Percentiles rank a stretch among this genome's conserved stretches.
These are phyloP conservation scores for Todiramphus chloris DNA, from an alignment of 2,113 vertebrate genomes.

Conservation along the genomic window DNA sequence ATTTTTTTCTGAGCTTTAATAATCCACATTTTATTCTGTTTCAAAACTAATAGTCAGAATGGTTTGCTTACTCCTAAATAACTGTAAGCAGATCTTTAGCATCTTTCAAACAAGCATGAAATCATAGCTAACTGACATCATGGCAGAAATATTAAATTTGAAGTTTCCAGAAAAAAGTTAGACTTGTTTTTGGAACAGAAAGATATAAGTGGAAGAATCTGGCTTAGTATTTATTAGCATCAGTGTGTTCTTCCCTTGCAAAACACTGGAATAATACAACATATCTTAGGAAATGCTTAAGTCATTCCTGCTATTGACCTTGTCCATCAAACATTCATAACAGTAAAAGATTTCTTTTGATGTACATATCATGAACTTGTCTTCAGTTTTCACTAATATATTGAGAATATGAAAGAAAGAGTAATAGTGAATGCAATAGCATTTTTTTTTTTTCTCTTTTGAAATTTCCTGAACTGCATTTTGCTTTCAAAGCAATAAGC, in stretches of 20 bases:
- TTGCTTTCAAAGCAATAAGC: background rate
- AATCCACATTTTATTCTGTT: background rate
- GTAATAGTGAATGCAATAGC: background rate
- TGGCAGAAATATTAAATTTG: background rate
- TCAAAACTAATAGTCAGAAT: background rate
- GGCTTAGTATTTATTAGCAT: background rate
- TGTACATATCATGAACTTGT: background rate
- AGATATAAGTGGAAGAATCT: background rate
- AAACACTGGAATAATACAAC: background rate
- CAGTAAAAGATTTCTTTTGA: background rate
- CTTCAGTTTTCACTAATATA: background rate
- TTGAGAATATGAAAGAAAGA: background rate
- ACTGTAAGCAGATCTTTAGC: background rate
- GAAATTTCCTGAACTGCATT: background rate
- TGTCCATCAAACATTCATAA: background rate
- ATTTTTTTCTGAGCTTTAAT: background rate
- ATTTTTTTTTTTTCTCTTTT: background rate
- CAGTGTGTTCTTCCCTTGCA: background rate
- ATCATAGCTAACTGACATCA: background rate
- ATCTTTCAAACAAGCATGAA: background rate
- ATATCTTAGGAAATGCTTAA: background rate
- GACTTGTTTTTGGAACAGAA: background rate
- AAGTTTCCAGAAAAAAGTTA: background rate
- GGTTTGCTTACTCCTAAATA: background rate
- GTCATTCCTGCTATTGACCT: slow-evolving; percentile 3